Evolutionary conservation across 92 coral and sea anemone species (phyloP), one percentile per base, ranked within the genome.

Genomic region (Palythoa grandiflora): DNA sequence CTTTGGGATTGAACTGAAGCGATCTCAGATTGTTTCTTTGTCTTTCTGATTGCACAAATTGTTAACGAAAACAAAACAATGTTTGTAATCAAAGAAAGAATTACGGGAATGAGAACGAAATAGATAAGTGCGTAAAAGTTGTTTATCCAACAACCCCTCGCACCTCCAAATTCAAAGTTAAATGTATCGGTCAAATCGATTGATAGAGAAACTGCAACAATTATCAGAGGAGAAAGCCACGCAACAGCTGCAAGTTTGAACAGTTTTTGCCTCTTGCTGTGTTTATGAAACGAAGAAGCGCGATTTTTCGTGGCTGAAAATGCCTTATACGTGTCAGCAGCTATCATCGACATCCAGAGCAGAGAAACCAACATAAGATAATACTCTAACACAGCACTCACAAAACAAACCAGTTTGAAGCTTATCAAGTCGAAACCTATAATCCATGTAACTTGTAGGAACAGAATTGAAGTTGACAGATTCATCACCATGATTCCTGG

Each of bases 401-500:
- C 70, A 39, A 12, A 61, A 15, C 88, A 85, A 15, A 38, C 20
- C 37, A 28, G 4, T 40, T 61, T 54, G 1, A 3, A 9, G 55
- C 35, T 21, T 3, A 52, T 72, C 39, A 48, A 44, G 2, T 36
- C 38, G 6, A 68, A 73, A 2, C 73, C 88, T 10, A 53, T 10
- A 5, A 85, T 12, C 88, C 88, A 85, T 37, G 51, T 6, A 3
- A 38, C 21, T 39, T 85, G 81, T 2, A 79, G 35, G 13, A 60
- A 71, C 7, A 85, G 71, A 38, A 73, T 73, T 17, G 88, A 85
- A 10, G 79, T 57, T 0, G 71, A 55, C 19, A 85, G 74, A 73
- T 77, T 19, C 81, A 85, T 85, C 0, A 85, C 54, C 16, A 71
- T 72, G 17, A 87, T 59, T 12, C 89, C 68, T 16, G 89, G 89